Base-by-base conservation (phyloP, 2,113 vertebrate genomes). In the Promerops cafer region DNA sequence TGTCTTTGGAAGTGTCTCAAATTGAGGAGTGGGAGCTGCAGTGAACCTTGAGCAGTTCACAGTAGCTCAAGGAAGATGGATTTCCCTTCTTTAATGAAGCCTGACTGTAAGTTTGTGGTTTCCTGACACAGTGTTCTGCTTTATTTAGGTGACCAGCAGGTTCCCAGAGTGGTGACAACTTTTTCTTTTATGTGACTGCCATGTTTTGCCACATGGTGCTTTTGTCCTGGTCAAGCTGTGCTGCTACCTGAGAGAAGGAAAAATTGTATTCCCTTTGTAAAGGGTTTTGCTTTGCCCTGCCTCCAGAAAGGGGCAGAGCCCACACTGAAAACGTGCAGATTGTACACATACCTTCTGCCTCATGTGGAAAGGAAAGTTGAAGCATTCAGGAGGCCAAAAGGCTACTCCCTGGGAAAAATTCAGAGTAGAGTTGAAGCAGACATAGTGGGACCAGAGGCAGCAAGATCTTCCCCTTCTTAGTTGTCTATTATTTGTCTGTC, bases 281-380 rank as follows among this genome's bases (percentile, higher is more conserved):
- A 74, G 37, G 10, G 10, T 18, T 81, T 24, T 72, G 54, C 59
- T 77, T 44, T 39, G 39, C 20, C 11, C 20, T 78, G 23, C n/a
- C 35, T 64, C 83, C 40, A 61, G 35, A 42, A 74, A 39, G 13
- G 7, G 30, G 8, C 22, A 37, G 8, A 44, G 15, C 33, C 54
- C 45, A 24, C 20, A 22, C 7, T 27, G 27, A 57, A 75, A 56
- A 60, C 10, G 18, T 31, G 12, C 9, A 85, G 7, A 74, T 10
- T 1, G 2, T 47, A 35, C 13, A 2, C 7, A 35, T 5, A 31
- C 42, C 16, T 35, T 21, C 35, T 64, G 20, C 27, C 9, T 69
- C 8, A 13, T 0, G 2, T 0, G 5, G 71, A 64, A 75, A 37
- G 21, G 5, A 63, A 76, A 71, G n/a, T 0, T 49, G 61, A 59